Evolutionary conservation across 2,113 vertebrate genomes (phyloP), one percentile per base, ranked within the genome.

Genomic region (Colistium nudipinnis): DNA sequence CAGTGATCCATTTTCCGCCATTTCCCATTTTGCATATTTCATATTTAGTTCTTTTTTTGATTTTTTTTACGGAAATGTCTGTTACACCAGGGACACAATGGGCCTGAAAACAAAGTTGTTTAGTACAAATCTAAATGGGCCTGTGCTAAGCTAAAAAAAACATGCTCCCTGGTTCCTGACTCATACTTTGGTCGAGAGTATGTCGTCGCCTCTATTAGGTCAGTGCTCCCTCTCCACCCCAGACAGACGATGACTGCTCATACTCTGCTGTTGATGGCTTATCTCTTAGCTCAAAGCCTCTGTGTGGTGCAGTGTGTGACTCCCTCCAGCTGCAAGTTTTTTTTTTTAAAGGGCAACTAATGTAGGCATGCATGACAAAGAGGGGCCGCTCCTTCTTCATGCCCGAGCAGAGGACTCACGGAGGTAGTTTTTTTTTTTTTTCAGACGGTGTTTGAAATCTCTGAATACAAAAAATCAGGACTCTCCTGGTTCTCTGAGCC

Each of bases 291-390:
- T 80, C 51, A 70, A 47, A 60, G 70, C 35, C 60, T 63, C 63
- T 71, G 67, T 67, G 38, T 62, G 65, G 47, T 60, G 4, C 52
- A 59, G 39, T 71, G n/a, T 53, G 43, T 10, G 60, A 76, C 56
- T 70, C 66, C 44, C 61, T 74, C 59, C 71, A 71, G 77, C 63
- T 78, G 53, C 73, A 78, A 67, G 55, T 47, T 31, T 63, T 68
- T 78, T 52, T 47, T 31, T 63, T 68, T 78, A 62, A 81, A 71
- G 17, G 38, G 47, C 41, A 75, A 68, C 70, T 52, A 75, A 31
- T 68, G 68, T 24, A 25, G 54, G 41, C 74, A 76, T 56, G 53
- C 68, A 74, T 78, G 71, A 80, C 70, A 56, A 38, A 60, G 57
- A 66, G 28, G n/a, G 45, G 12, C 22, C 56, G 38, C 62, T 69